Evolutionary conservation across 2,888 invertebrate genomes (phyloP).

Genomic region (Fabriciana adippe): DNA sequence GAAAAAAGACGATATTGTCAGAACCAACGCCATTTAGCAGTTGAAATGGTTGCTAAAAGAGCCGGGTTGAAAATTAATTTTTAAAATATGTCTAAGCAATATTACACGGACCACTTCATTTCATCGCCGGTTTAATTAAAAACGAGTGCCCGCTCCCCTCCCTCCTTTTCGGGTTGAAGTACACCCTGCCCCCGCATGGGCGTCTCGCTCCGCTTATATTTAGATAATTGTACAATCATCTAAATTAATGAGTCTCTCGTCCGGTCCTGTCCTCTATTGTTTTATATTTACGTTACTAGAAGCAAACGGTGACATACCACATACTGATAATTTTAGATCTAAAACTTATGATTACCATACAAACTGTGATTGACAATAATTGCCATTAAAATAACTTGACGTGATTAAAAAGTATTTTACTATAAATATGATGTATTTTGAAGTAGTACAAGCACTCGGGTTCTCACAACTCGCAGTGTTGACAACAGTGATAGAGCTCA

Average conservation of each 20-base stretch:
- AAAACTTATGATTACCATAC: not conserved
- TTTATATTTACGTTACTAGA: constrained; percentile 69
- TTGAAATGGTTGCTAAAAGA: constrained; percentile 39
- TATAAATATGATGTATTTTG: constrained; percentile 7
- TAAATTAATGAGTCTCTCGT: constrained; percentile 82
- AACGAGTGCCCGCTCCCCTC: constrained; percentile 80
- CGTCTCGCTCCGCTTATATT: constrained; percentile 81
- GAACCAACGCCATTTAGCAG: constrained; percentile 29
- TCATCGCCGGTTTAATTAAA: constrained; percentile 82
- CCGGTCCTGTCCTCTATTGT: constrained; percentile 78
- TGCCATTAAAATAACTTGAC: not conserved
- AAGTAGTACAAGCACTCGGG: constrained; percentile 43
- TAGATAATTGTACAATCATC: constrained; percentile 83
- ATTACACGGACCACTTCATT: constrained; percentile 82
- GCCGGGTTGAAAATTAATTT: constrained; percentile 68
- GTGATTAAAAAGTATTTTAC: constrained; percentile 1
- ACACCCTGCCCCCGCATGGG: constrained; percentile 71
- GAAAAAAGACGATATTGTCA: constrained; percentile 20
- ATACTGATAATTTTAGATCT: constrained; percentile 45
- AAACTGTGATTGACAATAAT: not conserved
- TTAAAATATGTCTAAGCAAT: constrained; percentile 82
- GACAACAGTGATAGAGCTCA: constrained; percentile 78
- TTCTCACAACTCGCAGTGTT: constrained; percentile 70
- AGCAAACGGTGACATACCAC: constrained; percentile 67
- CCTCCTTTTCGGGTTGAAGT: constrained; percentile 77